phyloP scores from a whole-genome alignment of 2,113 vertebrate species.

The Climacteris rufus region DNA sequence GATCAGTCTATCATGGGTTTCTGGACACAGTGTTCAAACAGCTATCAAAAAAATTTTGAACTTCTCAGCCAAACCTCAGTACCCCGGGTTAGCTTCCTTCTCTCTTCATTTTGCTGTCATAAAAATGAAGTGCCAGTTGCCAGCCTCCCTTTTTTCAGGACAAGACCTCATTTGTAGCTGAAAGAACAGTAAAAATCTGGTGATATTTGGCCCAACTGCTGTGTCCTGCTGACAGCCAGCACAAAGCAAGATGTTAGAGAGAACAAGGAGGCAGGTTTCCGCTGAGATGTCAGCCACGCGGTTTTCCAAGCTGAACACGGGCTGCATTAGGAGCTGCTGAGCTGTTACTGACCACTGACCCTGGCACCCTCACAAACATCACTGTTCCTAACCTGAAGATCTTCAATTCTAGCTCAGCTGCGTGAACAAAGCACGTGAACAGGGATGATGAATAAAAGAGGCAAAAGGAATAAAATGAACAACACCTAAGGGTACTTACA shows the following conservation, averaged over 20 bases:
- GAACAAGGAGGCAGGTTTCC: background rate
- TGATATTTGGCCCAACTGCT: background rate
- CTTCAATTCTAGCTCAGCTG: background rate
- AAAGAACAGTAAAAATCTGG: constrained; percentile 45
- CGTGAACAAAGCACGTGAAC: rapidly evolving
- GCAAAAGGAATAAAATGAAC: background rate
- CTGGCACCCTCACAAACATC: background rate
- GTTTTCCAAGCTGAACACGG: background rate
- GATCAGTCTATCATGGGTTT: background rate
- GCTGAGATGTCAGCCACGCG: background rate
- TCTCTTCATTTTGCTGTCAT: background rate
- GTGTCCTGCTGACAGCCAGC: constrained; percentile 3
- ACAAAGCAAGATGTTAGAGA: constrained; percentile 18
- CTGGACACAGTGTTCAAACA: background rate
- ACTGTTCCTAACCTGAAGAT: background rate
- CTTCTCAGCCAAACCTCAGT: background rate
- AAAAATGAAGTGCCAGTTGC: background rate
- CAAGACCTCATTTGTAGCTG: constrained; percentile 26
- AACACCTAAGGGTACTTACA: background rate
- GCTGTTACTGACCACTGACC: background rate
- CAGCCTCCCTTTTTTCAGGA: constrained; percentile 25
- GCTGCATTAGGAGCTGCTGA: background rate
- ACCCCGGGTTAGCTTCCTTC: background rate
- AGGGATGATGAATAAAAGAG: background rate
- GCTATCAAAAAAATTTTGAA: background rate